Percentiles rank a stretch among this genome's conserved stretches.
These are phyloP conservation scores for Epinotia demarniana DNA, from an alignment of 2,888 invertebrate species.

Conservation along the genomic window DNA sequence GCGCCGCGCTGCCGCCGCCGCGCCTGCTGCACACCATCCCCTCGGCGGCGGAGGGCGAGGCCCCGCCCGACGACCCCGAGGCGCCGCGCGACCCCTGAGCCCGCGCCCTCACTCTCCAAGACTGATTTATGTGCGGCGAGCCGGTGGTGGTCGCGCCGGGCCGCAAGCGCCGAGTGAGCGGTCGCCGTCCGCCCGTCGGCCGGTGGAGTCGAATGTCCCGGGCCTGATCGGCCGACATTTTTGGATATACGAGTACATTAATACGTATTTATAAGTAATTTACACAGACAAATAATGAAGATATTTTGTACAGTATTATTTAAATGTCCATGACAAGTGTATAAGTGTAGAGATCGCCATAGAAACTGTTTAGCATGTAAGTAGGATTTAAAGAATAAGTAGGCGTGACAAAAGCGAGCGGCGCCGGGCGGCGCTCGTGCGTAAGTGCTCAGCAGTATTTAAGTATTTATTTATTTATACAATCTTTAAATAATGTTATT, in stretches of 20 bases:
- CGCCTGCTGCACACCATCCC: constrained; percentile 88
- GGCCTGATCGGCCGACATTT: constrained; percentile 5
- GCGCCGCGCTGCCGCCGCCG: constrained; percentile 83
- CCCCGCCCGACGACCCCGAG: constrained; percentile 69
- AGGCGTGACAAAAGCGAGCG: not conserved
- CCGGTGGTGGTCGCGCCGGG: not conserved
- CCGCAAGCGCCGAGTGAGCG: not conserved
- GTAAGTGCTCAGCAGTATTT: constrained; percentile 52
- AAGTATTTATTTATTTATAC: constrained; percentile 50
- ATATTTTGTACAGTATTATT: constrained; percentile 69
- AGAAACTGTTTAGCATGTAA: constrained; percentile 4
- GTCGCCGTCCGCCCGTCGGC: constrained; percentile 13
- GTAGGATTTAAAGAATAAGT: not conserved
- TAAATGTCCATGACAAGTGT: constrained; percentile 49
- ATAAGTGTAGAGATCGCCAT: constrained; percentile 17
- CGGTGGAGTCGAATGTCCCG: not conserved
- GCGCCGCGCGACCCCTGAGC: constrained; percentile 12
- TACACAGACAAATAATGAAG: constrained; percentile 53
- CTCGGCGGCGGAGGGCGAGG: constrained; percentile 91
- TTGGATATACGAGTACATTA: constrained; percentile 35
- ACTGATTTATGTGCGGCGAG: constrained; percentile 26
- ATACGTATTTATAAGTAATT: constrained; percentile 23
- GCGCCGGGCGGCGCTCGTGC: constrained; percentile 50
- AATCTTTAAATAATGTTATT: constrained; percentile 36
- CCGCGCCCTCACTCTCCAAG: constrained; percentile 21